Conservation (phyloP, 2,888 invertebrate genomes). For the Alviniconcha strummeri region DNA sequence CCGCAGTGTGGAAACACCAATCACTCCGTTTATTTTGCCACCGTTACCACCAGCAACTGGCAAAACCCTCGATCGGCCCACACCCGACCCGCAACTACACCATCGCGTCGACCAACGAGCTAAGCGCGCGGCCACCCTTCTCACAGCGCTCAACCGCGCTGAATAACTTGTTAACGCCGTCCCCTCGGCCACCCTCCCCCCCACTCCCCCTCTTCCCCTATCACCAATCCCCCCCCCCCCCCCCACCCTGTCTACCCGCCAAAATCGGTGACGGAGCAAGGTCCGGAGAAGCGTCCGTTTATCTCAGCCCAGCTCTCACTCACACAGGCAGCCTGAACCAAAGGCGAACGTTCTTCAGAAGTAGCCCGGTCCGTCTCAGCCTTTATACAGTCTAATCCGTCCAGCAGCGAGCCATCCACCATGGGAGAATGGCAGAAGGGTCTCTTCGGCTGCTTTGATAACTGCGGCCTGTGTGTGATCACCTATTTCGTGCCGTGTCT, state of each 20-base stretch:
- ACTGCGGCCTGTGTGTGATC: slow-evolving; percentile 44
- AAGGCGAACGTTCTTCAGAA: neutral
- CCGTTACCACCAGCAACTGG: neutral
- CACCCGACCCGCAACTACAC: neutral
- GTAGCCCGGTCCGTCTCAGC: neutral
- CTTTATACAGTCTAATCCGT: neutral
- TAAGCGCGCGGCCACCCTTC: neutral
- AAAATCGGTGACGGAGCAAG: too few relatives aligned
- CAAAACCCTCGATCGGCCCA: neutral
- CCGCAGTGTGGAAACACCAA: neutral
- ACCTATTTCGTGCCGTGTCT: slow-evolving; percentile 46
- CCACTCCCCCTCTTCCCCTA: neutral
- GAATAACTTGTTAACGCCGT: neutral
- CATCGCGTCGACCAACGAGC: neutral
- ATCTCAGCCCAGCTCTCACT: neutral
- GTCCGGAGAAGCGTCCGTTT: too few relatives aligned
- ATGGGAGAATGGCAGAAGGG: slow-evolving; percentile 42
- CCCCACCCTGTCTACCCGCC: neutral
- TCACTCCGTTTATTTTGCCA: neutral
- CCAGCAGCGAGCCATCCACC: neutral
- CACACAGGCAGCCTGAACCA: neutral
- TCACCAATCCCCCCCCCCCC: neutral
- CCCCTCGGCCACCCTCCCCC: neutral
- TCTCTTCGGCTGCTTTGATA: slow-evolving; percentile 46
- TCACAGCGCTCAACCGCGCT: neutral